phyloP scores from a whole-genome alignment of 1,140 invertebrate species.

The Drosophila chauvacae region DNA sequence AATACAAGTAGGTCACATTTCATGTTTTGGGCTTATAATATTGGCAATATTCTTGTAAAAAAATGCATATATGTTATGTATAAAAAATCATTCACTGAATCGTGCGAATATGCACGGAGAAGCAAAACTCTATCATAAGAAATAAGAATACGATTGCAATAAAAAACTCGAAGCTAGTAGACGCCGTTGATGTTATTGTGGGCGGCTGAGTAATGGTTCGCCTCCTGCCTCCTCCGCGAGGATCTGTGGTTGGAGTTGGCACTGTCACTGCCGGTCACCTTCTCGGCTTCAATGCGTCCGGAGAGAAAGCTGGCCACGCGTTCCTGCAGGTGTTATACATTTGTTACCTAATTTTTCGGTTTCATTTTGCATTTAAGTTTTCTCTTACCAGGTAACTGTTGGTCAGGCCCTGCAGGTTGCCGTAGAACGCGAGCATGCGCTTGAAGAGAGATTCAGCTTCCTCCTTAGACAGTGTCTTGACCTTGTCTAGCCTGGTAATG shows the following conservation, averaged over 20 bases:
- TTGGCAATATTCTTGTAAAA: constrained; percentile 19
- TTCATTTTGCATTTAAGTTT: too few species aligned
- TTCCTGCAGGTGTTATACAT: constrained; percentile 54
- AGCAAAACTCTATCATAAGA: constrained; percentile 81
- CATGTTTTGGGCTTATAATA: constrained; percentile 18
- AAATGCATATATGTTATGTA: constrained; percentile 29
- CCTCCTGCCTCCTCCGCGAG: constrained; percentile 63
- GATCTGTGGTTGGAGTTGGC: constrained; percentile 46
- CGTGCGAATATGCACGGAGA: constrained; percentile 76
- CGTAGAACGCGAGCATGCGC: constrained; percentile 72
- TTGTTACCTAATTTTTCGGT: neutral
- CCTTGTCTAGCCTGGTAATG: constrained; percentile 74
- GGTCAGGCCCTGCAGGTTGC: constrained; percentile 67
- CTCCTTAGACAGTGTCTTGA: constrained; percentile 74
- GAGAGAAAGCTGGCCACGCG: constrained; percentile 78
- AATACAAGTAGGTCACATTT: constrained; percentile 8
- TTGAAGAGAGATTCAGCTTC: constrained; percentile 79
- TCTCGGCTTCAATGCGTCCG: constrained; percentile 82
- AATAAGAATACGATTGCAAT: constrained; percentile 80
- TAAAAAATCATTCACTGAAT: constrained; percentile 43
- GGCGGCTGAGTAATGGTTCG: constrained; percentile 67
- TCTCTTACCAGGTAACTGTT: constrained; percentile 72
- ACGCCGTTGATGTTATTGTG: constrained; percentile 84
- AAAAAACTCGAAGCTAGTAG: constrained; percentile 80
- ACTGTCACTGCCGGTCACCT: constrained; percentile 72